Evolutionary conservation across 2,113 vertebrate genomes (phyloP), one percentile per base, ranked within the genome.

Genomic region (Thymallus thymallus): DNA sequence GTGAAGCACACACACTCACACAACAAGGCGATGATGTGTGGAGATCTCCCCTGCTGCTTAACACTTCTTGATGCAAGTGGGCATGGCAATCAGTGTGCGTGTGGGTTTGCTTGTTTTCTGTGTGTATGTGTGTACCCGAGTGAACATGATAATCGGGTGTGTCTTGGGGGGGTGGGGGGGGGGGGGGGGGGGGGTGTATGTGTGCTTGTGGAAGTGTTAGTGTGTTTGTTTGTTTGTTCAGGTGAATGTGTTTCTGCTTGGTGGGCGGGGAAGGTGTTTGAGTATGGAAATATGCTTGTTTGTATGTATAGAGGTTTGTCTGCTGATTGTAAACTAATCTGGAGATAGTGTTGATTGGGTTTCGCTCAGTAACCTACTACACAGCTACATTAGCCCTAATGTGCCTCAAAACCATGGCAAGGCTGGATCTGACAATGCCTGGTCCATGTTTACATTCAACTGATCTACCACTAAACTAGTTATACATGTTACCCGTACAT

Each of bases 1-100:
- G 79, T 80, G 74, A 72, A 35, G 71, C 69, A 76, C 75, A 30
- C 76, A 76, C 80, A 75, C 75, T 75, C 69, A 72, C 74, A 30
- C 75, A 88, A 77, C 77, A 89, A 82, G 83, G 77, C 77, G 83
- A 89, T 85, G 86, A 76, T 55, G 56, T 23, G 62, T 72, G 35
- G 9, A 72, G 75, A 61, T 62, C 73, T 60, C 74, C 75, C 30
- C 75, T 68, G 73, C 55, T 18, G 65, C 71, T 69, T 22, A 29
- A 30, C 75, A 41, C 69, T 65, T 76, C 66, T 61, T 77, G 51
- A 76, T 66, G 80, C 67, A 23, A 71, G 66, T 67, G 76, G 78
- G 74, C 24, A 26, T 64, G 58, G 69, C 83, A 79, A 84, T 85
- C 63, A 73, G 46, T 65, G 58, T 56, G 13, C 22, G 3, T 26